Conservation (phyloP, 2,113 vertebrate species). For the Lepus timidus region DNA sequence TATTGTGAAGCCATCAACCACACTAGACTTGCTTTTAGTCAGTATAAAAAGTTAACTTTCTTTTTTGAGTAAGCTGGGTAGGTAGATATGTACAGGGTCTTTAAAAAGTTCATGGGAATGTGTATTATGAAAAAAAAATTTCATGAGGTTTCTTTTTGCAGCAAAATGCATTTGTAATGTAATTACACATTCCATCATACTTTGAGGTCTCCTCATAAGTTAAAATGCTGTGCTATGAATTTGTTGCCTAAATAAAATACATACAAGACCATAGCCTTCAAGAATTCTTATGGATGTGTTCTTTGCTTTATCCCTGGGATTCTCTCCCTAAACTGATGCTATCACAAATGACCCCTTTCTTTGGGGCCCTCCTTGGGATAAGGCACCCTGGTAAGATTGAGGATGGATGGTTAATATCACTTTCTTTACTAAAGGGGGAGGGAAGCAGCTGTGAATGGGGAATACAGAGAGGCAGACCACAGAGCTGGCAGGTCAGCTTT, state of each 20-base stretch:
- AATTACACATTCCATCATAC: too few species aligned
- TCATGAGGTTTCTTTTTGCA: too few species aligned
- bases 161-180: too few species aligned
- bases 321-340: slow-evolving; percentile 11
- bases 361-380: not conserved
- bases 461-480: not conserved
- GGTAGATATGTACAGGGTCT: too few species aligned
- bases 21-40: slow-evolving; percentile 34
- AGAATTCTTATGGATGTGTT: slow-evolving; percentile 17
- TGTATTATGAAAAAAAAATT: not conserved
- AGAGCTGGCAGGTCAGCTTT: not conserved
- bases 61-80: too few species aligned
- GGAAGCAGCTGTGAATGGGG: not conserved
- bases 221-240: not conserved
- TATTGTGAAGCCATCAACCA: slow-evolving; percentile 33
- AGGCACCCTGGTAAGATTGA: not conserved
- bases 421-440: not conserved
- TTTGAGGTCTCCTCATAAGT: not conserved
- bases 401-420: not conserved
- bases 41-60: slow-evolving; percentile 2
- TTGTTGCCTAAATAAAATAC: slow-evolving; percentile 40
- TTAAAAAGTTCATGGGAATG: too few species aligned
- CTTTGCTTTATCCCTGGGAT: slow-evolving; percentile 17
- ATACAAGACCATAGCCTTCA: not conserved
- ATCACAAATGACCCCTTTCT: slow-evolving; percentile 26